A percentile compares a stretch with the other conserved stretches of the same genome.
These are phyloP conservation scores for Myathropa florea DNA, from an alignment of 2,888 invertebrate genomes.

Conservation along the genomic window DNA sequence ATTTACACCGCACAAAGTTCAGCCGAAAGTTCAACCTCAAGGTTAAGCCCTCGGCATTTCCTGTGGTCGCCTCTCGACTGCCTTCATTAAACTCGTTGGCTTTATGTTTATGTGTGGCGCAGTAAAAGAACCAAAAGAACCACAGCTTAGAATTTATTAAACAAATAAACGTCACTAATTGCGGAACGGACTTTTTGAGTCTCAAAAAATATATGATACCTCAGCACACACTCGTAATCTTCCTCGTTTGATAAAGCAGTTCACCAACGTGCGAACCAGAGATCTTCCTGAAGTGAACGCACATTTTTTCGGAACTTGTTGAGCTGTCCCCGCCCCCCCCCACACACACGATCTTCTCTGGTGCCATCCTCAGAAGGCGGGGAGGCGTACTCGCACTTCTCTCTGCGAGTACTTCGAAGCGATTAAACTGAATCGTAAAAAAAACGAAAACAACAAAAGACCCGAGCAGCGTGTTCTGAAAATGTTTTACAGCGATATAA, in stretches of 20 bases:
- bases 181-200: not conserved
- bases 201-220: not conserved
- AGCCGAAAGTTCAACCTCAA: not conserved
- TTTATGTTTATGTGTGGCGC: not conserved
- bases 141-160: slow-evolving; percentile 20
- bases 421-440: not conserved
- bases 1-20: not conserved
- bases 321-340: too few species aligned
- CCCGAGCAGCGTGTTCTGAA: not conserved
- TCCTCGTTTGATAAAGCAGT: not conserved
- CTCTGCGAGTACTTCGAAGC: not conserved
- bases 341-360: not conserved
- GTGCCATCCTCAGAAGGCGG: not conserved
- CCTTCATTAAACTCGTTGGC: slow-evolving; percentile 11
- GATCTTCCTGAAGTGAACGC: not conserved
- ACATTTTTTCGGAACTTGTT: not conserved
- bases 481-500: not conserved
- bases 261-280: not conserved
- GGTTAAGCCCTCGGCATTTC: not conserved
- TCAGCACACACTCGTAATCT: not conserved
- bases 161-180: not conserved
- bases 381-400: not conserved
- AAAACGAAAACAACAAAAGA: not conserved
- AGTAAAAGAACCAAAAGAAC: not conserved
- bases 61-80: not conserved